A percentile compares a stretch with the other conserved stretches of the same genome.
Evolutionary conservation across 2,113 vertebrate species (phyloP).

Genomic region (Strigops habroptila): DNA sequence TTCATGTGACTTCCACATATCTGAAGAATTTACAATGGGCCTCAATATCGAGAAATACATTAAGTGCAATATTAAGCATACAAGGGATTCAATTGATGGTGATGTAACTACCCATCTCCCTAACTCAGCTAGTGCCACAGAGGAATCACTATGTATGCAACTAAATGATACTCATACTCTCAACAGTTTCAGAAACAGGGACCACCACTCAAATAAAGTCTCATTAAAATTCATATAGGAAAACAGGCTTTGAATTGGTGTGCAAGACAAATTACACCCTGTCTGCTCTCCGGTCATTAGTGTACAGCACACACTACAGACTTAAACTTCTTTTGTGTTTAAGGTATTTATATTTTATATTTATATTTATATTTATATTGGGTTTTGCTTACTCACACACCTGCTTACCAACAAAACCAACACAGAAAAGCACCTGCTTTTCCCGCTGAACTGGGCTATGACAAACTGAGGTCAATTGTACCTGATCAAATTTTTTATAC

Average conservation of each 20-base stretch:
- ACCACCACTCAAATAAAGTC: not conserved
- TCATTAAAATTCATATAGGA: not conserved
- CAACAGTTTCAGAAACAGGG: not conserved
- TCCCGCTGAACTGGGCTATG: not conserved
- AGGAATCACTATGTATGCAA: not conserved
- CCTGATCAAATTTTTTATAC: not conserved
- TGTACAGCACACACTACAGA: accelerated
- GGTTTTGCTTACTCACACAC: not conserved
- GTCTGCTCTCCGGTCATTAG: not conserved
- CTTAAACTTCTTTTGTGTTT: not conserved
- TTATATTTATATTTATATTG: not conserved
- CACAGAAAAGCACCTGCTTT: not conserved
- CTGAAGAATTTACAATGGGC: not conserved
- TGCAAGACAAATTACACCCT: not conserved
- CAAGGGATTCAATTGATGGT: not conserved
- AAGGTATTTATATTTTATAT: not conserved
- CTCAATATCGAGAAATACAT: not conserved
- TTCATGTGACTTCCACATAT: not conserved
- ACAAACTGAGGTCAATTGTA: not conserved
- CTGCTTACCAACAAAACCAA: not conserved
- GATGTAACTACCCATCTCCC: not conserved
- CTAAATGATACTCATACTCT: not conserved
- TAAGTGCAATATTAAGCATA: not conserved
- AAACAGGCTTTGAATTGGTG: not conserved
- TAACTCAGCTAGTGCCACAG: not conserved